Conservation (phyloP, 2,113 vertebrate genomes). For the Callipepla californica region DNA sequence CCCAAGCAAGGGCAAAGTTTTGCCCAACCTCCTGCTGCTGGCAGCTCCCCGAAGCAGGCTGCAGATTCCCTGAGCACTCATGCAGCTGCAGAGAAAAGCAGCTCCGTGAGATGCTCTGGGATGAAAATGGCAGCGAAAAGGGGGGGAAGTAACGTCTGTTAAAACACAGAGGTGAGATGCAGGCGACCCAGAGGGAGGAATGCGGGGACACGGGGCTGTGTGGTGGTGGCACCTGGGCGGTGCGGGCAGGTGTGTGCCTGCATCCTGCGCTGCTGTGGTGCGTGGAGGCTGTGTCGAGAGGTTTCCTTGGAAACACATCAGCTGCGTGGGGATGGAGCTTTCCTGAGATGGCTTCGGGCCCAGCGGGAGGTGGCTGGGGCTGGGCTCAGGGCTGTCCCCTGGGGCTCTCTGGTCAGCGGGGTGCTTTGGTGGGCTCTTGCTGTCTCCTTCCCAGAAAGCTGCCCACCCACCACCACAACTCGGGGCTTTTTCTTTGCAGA, state of each 20-base stretch:
- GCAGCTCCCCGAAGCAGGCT: not conserved
- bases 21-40: not conserved
- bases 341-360: not conserved
- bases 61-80: not conserved
- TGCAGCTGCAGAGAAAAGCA: not conserved
- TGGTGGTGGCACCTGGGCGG: not conserved
- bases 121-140: not conserved
- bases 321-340: not conserved
- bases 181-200: not conserved
- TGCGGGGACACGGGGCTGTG: not conserved
- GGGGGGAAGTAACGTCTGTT: not conserved
- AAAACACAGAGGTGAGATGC: not conserved
- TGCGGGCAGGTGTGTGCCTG: accelerated
- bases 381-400: not conserved
- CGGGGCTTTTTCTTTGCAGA: constrained; percentile 78
- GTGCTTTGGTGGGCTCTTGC: not conserved
- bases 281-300: constrained; percentile 17
- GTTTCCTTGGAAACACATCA: constrained; percentile 43
- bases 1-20: not conserved
- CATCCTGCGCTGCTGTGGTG: accelerated
- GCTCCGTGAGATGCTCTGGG: not conserved
- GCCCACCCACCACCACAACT: not conserved
- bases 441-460: not conserved
- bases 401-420: not conserved
- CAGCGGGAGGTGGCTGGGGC: not conserved